phyloP scores from a whole-genome alignment of 2,888 invertebrate species.

The Petrolisthes cinctipes region DNA sequence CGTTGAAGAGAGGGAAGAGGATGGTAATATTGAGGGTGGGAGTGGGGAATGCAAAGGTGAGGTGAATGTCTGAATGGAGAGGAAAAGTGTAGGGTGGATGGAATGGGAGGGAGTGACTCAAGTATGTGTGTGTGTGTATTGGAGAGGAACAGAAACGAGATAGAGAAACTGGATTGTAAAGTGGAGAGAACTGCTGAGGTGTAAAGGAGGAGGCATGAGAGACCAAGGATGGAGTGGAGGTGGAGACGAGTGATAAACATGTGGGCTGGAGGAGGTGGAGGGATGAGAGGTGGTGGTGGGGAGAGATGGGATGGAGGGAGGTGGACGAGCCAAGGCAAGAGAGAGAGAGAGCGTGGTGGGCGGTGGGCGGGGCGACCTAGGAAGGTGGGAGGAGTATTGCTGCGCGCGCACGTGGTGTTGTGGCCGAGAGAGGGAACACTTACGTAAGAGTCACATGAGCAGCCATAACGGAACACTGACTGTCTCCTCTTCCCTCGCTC shows the following conservation, averaged over 20 bases:
- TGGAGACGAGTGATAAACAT: not conserved
- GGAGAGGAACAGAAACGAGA: no score
- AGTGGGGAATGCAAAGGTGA: no score
- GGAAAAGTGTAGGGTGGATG: no score
- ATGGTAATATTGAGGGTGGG: no score
- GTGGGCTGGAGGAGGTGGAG: not conserved
- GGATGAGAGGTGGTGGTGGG: not conserved
- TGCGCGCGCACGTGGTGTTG: conserved; percentile 50
- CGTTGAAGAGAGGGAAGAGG: not conserved
- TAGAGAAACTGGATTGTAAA: not conserved
- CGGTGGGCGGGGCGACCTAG: not conserved
- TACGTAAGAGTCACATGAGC: conserved; percentile 47
- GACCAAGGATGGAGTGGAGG: not conserved
- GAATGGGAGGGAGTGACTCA: no score
- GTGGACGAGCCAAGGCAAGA: not conserved
- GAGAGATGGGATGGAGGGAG: conserved; percentile 5
- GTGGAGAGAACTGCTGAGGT: not conserved
- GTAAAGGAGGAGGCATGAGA: not conserved
- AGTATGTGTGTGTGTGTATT: no score
- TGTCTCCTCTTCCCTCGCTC: not conserved
- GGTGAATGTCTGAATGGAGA: no score
- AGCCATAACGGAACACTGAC: conserved; percentile 40
- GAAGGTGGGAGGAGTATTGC: conserved; percentile 20
- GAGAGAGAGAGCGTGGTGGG: not conserved
- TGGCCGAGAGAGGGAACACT: conserved; percentile 11